Evolutionary conservation across 2,797 vertebrate genomes (phyloP), one percentile per base, ranked within the genome.

Genomic region (Triplophysa yarkandensis): DNA sequence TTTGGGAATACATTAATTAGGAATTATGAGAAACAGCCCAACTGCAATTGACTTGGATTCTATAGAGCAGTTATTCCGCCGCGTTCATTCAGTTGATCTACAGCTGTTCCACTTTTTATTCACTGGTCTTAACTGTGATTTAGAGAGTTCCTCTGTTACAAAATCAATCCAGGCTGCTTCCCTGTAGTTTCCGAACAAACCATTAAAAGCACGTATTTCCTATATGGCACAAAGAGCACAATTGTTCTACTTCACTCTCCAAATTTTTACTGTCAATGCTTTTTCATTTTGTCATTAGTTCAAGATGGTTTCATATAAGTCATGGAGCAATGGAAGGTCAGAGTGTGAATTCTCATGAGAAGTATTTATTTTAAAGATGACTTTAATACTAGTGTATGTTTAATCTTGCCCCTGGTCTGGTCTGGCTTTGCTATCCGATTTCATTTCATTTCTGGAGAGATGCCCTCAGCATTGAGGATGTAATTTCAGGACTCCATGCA

Each of bases 1-100:
- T 86, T 23, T 44, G 84, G 85, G 90, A 87, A 88, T 87, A 82
- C 81, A 74, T 85, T 92, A 89, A 90, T 89, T 86, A 88, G 83
- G 71, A 80, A 30, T 84, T 88, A 89, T 88, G 73, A 84, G 86
- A 87, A 91, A 85, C 91, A 92, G 88, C 92, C 88, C 87, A 19
- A 54, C 69, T 50, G 19, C 41, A 41, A n/a, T 19, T 25, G 70
- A 41, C 46, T 54, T 16, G 55, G 43, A 57, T 43, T 17, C 62
- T 46, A 52, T 41, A 46, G 13, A 60, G 60, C 68, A 36, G 50
- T 54, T 48, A 64, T 63, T 48, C 50, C 48, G 63, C 52, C 36
- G 27, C 52, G 48, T 48, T 43, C 63, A 46, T 71, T 54, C 60
- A 28, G 71, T 54, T 73, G 21, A 43, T 73, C 63, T 67, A 46